Base-by-base conservation (phyloP, 2,888 invertebrate species). In the Machimus atricapillus region DNA sequence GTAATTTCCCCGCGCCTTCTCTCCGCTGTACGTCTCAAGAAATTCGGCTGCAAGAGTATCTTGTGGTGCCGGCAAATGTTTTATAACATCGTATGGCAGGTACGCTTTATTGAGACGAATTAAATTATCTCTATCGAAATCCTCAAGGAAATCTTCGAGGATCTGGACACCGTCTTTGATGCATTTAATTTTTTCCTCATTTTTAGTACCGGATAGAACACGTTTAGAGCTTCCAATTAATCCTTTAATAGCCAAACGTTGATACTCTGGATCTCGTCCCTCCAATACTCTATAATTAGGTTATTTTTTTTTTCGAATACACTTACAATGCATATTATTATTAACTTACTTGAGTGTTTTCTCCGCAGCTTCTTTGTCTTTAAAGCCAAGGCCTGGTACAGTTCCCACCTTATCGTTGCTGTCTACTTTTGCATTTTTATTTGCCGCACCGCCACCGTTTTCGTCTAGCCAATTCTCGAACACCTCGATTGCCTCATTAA, bases 191-290 rank as follows among this genome's bases (percentile, higher is more conserved):
- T 97, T 97, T 19, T 95, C 95, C 90, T 96, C 95, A 90, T 96
- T 96, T 89, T 95, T 95, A 0, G 97, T 96, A 85, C 96, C 95
- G 1, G 96, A 95, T 2, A 96, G 93, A 0, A 96, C 96, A 40
- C 96, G 93, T 90, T 96, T 95, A 0, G 96, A 96, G 86, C 96
- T 93, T 7, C 95, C 95, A 31, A 96, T 93, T 4, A 96, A 93
- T 0, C 96, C 96, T 90, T 94, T 95, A 16, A 96, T 93, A 0
- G 96, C 96, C 86, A 96, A 92, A 90, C 94, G 95, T 92, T 96
- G 96, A 91, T 96, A 97, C 87, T 96, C 95, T 0, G 96, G 95
- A 92, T 97, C 97, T 14, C 96, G 93, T 0, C 96, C 96, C 89
- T 95, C 94, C 88, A 96, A 92, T 91, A 93, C 93, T 91, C 93